Conservation (phyloP, 2,888 invertebrate species). For the Calameuta idolon region DNA sequence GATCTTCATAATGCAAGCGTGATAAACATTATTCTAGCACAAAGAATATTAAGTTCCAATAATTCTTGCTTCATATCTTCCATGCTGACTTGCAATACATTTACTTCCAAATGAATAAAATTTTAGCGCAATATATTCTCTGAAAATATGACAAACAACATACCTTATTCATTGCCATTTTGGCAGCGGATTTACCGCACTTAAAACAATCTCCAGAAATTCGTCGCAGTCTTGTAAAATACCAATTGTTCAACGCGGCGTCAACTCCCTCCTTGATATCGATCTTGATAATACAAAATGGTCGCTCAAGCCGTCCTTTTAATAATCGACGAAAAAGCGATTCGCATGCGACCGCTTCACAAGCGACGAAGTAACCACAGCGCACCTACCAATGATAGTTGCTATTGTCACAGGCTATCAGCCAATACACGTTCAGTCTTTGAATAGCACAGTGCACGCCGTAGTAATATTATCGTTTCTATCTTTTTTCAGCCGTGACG, state of each 20-base stretch:
- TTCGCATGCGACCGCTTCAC: background rate
- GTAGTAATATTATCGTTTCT: background rate
- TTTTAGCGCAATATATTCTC: background rate
- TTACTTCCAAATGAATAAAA: background rate
- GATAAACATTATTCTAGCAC: background rate
- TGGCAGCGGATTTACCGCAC: background rate
- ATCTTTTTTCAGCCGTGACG: background rate
- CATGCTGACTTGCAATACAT: background rate
- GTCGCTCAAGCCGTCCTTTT: conserved; percentile 6
- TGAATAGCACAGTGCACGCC: background rate
- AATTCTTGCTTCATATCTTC: background rate
- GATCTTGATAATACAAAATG: conserved; percentile 3
- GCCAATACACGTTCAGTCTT: background rate
- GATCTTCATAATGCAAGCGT: background rate
- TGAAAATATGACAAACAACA: background rate
- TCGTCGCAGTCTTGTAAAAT: background rate
- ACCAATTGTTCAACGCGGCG: conserved; percentile 1
- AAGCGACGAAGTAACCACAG: background rate
- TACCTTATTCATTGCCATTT: conserved; percentile 7
- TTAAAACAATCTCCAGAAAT: background rate
- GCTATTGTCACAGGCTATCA: background rate
- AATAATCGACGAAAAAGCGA: conserved; percentile 2
- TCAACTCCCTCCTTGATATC: background rate
- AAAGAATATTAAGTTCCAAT: background rate
- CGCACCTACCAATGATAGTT: background rate